These are phyloP conservation scores for Halcyon malimbica DNA, from an alignment of 2,113 vertebrate species.

Conservation along the genomic window DNA sequence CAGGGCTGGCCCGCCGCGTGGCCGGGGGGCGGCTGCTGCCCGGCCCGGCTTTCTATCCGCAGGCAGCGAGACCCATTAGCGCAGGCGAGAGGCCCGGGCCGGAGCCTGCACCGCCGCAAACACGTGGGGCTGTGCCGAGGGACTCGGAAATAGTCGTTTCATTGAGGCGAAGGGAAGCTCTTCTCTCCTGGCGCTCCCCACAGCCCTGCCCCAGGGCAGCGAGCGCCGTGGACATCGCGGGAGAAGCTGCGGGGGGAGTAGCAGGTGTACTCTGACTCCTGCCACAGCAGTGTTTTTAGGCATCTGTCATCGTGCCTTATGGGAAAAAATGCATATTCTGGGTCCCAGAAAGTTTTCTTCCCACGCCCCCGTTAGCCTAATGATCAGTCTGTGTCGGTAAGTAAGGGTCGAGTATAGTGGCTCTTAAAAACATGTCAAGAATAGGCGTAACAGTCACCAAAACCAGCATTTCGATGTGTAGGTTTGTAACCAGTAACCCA, in stretches of 20 bases:
- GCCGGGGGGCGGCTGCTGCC: neutral
- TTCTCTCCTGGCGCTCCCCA: too few relatives aligned
- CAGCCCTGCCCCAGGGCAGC: neutral
- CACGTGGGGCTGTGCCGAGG: neutral
- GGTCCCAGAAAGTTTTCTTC: neutral
- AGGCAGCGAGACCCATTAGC: neutral
- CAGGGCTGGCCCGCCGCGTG: neutral
- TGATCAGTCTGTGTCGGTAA: neutral
- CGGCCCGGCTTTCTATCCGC: neutral
- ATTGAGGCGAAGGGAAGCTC: neutral
- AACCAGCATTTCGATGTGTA: neutral
- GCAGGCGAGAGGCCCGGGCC: neutral
- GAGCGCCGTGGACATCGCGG: rapidly evolving
- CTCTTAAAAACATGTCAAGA: neutral
- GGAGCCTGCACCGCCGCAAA: neutral
- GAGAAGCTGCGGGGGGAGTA: neutral
- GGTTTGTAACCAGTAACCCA: neutral
- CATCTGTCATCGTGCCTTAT: neutral
- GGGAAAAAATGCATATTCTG: rapidly evolving
- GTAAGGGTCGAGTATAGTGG: neutral
- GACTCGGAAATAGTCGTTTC: rapidly evolving
- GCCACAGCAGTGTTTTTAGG: neutral
- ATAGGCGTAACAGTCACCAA: neutral
- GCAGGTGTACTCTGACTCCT: neutral
- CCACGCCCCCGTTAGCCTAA: rapidly evolving